Conservation (phyloP, 2,888 invertebrate genomes). For the Ecdyonurus torrentis region DNA sequence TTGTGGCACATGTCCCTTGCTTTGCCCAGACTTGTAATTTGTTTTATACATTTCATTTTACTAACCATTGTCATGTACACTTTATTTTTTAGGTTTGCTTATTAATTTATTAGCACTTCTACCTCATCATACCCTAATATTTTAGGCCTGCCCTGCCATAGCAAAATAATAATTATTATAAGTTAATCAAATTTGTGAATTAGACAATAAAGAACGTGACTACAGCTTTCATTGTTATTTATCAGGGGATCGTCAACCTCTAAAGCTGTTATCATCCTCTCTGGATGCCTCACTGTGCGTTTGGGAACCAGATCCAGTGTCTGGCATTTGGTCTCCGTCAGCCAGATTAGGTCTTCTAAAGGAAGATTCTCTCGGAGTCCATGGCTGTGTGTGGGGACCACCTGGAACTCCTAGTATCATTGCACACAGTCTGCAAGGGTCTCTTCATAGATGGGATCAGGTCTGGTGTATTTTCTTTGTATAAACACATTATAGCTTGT, state of each 20-base stretch:
- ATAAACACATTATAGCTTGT: no score
- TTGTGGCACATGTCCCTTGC: no score
- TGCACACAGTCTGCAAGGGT: slow-evolving; percentile 83
- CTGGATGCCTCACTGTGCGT: slow-evolving; percentile 85
- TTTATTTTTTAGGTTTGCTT: no score
- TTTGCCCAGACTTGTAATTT: no score
- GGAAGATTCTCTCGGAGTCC: slow-evolving; percentile 86
- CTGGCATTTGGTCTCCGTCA: slow-evolving; percentile 65
- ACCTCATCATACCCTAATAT: no score
- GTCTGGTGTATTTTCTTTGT: no score
- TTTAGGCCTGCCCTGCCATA: no score
- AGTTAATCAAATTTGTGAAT: background rate
- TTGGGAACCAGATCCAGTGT: slow-evolving; percentile 54
- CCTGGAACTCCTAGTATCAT: slow-evolving; percentile 50
- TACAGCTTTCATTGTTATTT: background rate
- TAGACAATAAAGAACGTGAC: background rate
- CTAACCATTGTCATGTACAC: no score
- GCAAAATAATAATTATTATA: no score
- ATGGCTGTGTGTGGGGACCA: slow-evolving; percentile 65
- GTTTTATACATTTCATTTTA: no score
- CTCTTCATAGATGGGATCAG: slow-evolving; percentile 70
- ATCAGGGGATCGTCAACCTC: slow-evolving; percentile 19
- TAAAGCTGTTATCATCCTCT: slow-evolving; percentile 47
- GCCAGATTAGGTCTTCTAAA: slow-evolving; percentile 82
- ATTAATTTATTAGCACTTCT: no score